A percentile compares a stretch with the other conserved stretches of the same genome.
These are phyloP conservation scores for Penaeus monodon DNA, from an alignment of 2,888 invertebrate genomes.

Conservation along the genomic window DNA sequence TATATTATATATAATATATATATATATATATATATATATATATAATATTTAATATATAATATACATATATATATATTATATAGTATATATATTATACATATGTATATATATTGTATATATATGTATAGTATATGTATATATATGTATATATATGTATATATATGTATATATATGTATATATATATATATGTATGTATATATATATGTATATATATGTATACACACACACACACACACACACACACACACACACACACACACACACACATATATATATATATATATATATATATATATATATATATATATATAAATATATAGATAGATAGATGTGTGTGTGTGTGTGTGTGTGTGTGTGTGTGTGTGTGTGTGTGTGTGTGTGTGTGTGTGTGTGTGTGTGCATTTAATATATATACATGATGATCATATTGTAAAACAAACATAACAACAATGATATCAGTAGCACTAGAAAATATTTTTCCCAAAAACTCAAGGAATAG, in stretches of 20 bases:
- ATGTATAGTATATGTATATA: background rate
- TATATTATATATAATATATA: constrained; percentile 30
- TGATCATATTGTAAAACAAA: no score
- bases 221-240: constrained; percentile 12
- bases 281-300: constrained; percentile 47
- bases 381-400: no score
- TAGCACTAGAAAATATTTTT: no score
- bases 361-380: background rate
- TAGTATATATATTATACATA: no score
- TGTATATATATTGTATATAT: no score
- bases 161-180: constrained; percentile 35
- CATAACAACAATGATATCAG: no score
- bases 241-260: constrained; percentile 35
- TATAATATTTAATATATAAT: background rate
- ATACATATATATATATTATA: no score
- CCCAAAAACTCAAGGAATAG: no score
- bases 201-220: constrained; percentile 14
- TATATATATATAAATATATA: constrained; percentile 46
- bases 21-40: constrained; percentile 25
- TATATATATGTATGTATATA: constrained; percentile 21
- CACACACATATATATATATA: constrained; percentile 43
- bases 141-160: constrained; percentile 37
- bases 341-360: constrained; percentile 24
- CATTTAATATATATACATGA: no score
- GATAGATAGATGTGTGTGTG: constrained; percentile 33